These are phyloP conservation scores for Dasyurus viverrinus DNA, from an alignment of 2,113 vertebrate genomes.

Conservation along the genomic window DNA sequence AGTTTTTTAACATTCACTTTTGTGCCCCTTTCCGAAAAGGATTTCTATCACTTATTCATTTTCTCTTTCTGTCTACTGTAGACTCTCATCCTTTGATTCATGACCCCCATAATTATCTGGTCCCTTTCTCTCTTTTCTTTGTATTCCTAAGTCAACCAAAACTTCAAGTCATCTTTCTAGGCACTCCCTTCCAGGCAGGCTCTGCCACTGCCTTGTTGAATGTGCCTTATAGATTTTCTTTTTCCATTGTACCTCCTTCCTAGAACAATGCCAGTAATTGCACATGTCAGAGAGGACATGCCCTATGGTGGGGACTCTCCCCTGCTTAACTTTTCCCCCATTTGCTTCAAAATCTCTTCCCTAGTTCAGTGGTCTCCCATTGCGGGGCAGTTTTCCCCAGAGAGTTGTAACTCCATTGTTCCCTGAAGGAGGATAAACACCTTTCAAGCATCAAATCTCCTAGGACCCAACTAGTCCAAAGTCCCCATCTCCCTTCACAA, in stretches of 20 bases:
- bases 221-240: not conserved
- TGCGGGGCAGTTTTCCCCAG: not conserved
- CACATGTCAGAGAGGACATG: not conserved
- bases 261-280: not conserved
- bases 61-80: not conserved
- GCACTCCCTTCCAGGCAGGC: not conserved
- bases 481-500: not conserved
- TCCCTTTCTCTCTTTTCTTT: not conserved
- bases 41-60: not conserved
- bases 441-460: not conserved
- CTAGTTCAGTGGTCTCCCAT: not conserved
- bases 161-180: not conserved
- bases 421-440: not conserved
- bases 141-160: not conserved
- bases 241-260: not conserved
- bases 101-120: not conserved
- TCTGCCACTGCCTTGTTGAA: not conserved
- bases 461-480: not conserved
- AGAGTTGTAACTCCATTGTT: not conserved
- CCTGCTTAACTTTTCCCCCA: not conserved
- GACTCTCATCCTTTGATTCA: not conserved
- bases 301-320: not conserved
- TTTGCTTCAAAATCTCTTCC: not conserved
- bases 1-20: not conserved
- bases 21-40: not conserved